Evolutionary conservation across 2,797 vertebrate species (phyloP).

Genomic region (Typhlichthys eigenmanni): DNA sequence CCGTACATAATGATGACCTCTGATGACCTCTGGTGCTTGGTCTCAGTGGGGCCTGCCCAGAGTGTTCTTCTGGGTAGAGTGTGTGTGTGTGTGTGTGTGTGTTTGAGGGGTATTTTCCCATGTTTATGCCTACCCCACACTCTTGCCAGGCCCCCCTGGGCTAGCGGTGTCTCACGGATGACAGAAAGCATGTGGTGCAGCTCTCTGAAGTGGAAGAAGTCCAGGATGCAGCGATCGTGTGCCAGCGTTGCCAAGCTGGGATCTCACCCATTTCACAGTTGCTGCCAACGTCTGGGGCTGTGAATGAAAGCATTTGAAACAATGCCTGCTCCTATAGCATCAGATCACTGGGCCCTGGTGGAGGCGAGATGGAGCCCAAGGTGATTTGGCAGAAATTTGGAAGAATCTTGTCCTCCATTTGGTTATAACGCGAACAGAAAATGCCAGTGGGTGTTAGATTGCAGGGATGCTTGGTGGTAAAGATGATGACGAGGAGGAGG

Average conservation of each 20-base stretch:
- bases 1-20: constrained; percentile 74
- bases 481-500: constrained; percentile 34
- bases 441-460: constrained; percentile 46
- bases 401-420: constrained; percentile 48
- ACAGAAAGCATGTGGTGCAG: constrained; percentile 80
- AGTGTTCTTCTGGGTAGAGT: constrained; percentile 30
- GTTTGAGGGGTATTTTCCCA: constrained; percentile 44
- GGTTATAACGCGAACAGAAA: constrained; percentile 46
- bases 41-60: constrained; percentile 38
- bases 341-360: constrained; percentile 50
- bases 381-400: constrained; percentile 51
- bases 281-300: constrained; percentile 65
- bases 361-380: constrained; percentile 44
- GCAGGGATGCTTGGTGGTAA: constrained; percentile 29
- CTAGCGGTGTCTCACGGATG: constrained; percentile 66
- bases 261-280: constrained; percentile 70
- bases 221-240: constrained; percentile 67
- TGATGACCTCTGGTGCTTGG: constrained; percentile 62
- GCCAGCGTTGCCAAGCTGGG: constrained; percentile 73
- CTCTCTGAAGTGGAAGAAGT: constrained; percentile 75
- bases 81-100: constrained; percentile 26
- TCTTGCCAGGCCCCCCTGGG: constrained; percentile 57
- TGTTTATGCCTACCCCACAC: constrained; percentile 42
- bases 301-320: constrained; percentile 70
- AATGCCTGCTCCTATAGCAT: constrained; percentile 56